These are phyloP conservation scores for Pantherophis alleghaniensis DNA, from an alignment of 2,797 vertebrate species.

Conservation along the genomic window DNA sequence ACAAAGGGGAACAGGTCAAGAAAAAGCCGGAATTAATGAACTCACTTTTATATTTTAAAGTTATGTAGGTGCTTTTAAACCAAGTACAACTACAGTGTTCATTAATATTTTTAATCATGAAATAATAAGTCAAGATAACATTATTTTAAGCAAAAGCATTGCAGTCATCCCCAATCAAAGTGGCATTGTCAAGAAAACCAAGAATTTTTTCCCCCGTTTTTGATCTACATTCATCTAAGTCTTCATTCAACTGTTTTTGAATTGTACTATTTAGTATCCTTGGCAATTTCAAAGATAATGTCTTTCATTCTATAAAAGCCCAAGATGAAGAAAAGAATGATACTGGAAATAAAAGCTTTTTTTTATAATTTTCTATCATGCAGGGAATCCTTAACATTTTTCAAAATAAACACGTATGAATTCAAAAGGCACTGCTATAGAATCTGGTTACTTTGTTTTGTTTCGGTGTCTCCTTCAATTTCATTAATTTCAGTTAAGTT, in stretches of 20 bases:
- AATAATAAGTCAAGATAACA: neutral
- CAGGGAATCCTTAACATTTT: neutral
- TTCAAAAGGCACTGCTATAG: conserved; percentile 1
- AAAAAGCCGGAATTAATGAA: neutral
- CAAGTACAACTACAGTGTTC: neutral
- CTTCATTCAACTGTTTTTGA: conserved; percentile 7
- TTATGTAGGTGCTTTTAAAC: neutral
- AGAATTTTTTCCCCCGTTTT: neutral
- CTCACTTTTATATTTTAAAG: neutral
- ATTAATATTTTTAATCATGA: conserved; percentile 3
- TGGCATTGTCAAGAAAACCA: neutral
- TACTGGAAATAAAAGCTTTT: conserved; percentile 29
- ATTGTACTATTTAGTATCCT: conserved; percentile 1
- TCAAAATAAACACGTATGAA: conserved; percentile 8
- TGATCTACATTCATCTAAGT: neutral
- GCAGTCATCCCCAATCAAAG: neutral
- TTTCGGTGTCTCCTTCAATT: conserved; percentile 44
- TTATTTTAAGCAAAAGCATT: neutral
- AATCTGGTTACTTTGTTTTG: conserved; percentile 36
- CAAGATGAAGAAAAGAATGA: conserved; percentile 4
- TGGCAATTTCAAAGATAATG: neutral
- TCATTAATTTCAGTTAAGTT: conserved; percentile 59
- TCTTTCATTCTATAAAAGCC: conserved; percentile 26
- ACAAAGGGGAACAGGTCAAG: neutral
- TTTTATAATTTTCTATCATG: neutral